Conservation (phyloP, 30 jellyfish, hydroid and myxozoan species). For the Nemopilema nomurai region DNA sequence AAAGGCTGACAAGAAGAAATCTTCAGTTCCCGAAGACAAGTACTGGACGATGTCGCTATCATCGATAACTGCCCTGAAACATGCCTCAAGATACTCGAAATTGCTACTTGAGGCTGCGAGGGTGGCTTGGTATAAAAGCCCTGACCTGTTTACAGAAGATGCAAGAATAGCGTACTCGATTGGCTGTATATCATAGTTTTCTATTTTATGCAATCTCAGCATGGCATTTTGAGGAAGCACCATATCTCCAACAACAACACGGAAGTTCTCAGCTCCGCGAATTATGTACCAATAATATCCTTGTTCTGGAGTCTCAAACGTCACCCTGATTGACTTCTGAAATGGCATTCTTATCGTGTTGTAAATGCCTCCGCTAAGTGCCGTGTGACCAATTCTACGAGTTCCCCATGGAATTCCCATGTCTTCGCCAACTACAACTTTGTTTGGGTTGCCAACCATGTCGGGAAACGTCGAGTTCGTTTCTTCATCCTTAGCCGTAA, state of each 20-base stretch:
- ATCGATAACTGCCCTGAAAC: slow-evolving; percentile 67
- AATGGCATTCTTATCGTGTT: slow-evolving; percentile 82
- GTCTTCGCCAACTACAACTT: slow-evolving; percentile 21
- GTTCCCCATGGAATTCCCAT: slow-evolving; percentile 83
- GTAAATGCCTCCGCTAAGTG: slow-evolving; percentile 81
- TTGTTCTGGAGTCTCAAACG: slow-evolving; percentile 46
- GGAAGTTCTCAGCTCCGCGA: slow-evolving; percentile 83
- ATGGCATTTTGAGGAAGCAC: slow-evolving; percentile 70
- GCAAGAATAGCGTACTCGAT: slow-evolving; percentile 53
- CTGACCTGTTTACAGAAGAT: slow-evolving; percentile 45
- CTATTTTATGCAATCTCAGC: slow-evolving; percentile 56
- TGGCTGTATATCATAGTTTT: slow-evolving; percentile 42
- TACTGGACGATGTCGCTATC: slow-evolving; percentile 54
- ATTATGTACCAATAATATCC: slow-evolving; percentile 76
- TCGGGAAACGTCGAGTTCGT: slow-evolving; percentile 8
- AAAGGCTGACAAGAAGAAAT: slow-evolving; percentile 79
- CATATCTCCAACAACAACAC: slow-evolving; percentile 73
- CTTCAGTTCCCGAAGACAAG: slow-evolving; percentile 90
- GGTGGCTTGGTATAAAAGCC: slow-evolving; percentile 72
- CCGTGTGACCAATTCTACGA: slow-evolving; percentile 71
- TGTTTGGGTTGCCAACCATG: slow-evolving; percentile 3
- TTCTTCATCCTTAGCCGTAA: not conserved
- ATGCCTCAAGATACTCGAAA: slow-evolving; percentile 81
- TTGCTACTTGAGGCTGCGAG: slow-evolving; percentile 71
- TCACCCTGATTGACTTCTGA: slow-evolving; percentile 63